Evolutionary conservation across 2,888 invertebrate genomes (phyloP), one percentile per base, ranked within the genome.

Genomic region (Rhagonycha lutea): DNA sequence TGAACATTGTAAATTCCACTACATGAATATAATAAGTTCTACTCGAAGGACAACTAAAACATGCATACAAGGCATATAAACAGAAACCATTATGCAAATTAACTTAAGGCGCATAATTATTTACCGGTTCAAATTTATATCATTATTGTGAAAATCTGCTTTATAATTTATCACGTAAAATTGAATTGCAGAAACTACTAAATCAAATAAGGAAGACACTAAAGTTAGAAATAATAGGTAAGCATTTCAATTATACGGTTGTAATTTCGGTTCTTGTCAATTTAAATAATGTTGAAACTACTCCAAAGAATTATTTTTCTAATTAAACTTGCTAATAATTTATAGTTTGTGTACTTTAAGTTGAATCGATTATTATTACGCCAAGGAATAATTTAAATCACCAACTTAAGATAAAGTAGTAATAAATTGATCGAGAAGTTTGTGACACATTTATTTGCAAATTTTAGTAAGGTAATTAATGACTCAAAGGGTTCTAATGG

Each of bases 11-110:
- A 63, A 23, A 24, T 69, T 69, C 67, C 69, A 60, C 67, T 75
- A 28, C 65, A 72, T 65, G 29, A 63, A 18, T 63, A 32, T 72
- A 72, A 75, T 70, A 62, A 73, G 69, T 72, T 32, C 61, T 65
- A 69, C 61, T 72, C 26, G 61, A 23, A 61, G 72, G 72, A 76
- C 76, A 70, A 65, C 73, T 68, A 75, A 18, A 18, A 73, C 76
- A 63, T 73, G n/a, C 47, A 47, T 47, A n/a, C 47, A 47, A 47
- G 47, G n/a, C 47, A 73, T 70, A 76, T 73, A 76, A 76, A 76
- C 76, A 73, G 47, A 67, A 63, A 67, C 47, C 76, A 72, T 74
- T 76, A 76, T 76, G 76, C 69, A 76, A 76, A 76, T 76, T 71
- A 71, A 76, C 60, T 14, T 65, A 72, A 69, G 73, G 73, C 29